phyloP scores from a whole-genome alignment of 2,888 invertebrate species.

The Athetis lepigone region DNA sequence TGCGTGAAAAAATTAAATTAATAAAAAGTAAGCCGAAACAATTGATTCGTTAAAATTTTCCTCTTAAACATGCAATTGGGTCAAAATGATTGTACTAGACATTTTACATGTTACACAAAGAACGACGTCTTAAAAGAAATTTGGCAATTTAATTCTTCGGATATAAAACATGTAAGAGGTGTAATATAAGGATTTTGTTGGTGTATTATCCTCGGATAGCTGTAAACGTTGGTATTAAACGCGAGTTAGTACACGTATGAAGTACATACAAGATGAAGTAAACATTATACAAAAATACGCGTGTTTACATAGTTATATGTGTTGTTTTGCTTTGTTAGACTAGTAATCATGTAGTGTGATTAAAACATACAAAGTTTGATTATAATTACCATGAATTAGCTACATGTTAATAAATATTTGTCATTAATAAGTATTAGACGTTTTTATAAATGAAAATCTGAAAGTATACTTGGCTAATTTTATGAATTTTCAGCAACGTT shows the following conservation, averaged over 20 bases:
- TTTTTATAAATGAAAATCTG: no score
- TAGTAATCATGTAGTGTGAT: background rate
- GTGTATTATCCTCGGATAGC: slow-evolving; percentile 50
- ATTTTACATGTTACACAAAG: slow-evolving; percentile 37
- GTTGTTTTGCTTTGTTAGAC: background rate
- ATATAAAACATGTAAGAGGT: slow-evolving; percentile 58
- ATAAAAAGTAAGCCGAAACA: no score
- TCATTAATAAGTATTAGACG: no score
- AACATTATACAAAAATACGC: slow-evolving; percentile 6
- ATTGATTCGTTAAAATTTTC: no score
- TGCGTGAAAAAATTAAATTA: no score
- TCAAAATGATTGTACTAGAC: slow-evolving; percentile 16
- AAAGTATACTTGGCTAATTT: no score
- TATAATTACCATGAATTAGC: no score
- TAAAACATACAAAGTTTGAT: no score
- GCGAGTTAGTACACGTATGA: slow-evolving; percentile 35
- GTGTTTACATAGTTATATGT: background rate
- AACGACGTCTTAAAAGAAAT: slow-evolving; percentile 49
- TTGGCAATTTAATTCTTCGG: slow-evolving; percentile 47
- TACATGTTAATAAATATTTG: no score
- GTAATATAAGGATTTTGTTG: slow-evolving; percentile 51
- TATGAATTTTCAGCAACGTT: no score
- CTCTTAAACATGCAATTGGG: no score
- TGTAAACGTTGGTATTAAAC: slow-evolving; percentile 50
- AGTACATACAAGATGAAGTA: slow-evolving; percentile 27